Conservation (phyloP, 2,113 vertebrate genomes). For the rat (Rattus norvegicus) region GRCr8 NC_086029.1:67874501-67875000, state of each 20-base stretch:
- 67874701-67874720: background rate
- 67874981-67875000: constrained; percentile 44
- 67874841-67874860: background rate
- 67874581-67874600: constrained; percentile 44
- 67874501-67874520: constrained; percentile 32
- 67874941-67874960: background rate
- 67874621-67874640: background rate
- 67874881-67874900: background rate
- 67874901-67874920: background rate
- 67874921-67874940: background rate
- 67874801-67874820: background rate
- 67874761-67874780: background rate
- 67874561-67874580: background rate
- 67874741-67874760: background rate
- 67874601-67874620: background rate
- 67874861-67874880: background rate
- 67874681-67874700: constrained; percentile 27
- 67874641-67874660: background rate
- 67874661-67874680: background rate
- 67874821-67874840: background rate
- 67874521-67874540: constrained; percentile 17
- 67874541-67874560: constrained; percentile 38
- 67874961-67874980: background rate
- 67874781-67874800: background rate
- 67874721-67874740: constrained; percentile 11